phyloP scores from a whole-genome alignment of 2,797 vertebrate species.

The Spinus olivaceus region DNA sequence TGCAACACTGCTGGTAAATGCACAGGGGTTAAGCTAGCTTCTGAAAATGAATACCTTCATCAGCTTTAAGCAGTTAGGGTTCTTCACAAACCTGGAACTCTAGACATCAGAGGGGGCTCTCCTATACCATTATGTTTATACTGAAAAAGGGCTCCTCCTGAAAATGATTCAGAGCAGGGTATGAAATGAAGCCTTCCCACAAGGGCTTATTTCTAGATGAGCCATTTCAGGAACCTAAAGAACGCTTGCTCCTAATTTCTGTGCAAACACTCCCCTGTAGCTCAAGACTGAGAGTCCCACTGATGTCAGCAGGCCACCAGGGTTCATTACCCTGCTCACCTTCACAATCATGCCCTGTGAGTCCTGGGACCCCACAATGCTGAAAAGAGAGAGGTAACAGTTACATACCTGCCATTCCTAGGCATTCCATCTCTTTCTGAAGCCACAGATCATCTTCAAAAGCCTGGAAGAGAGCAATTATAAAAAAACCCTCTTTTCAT shows the following conservation, averaged over 20 bases:
- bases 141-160: not conserved
- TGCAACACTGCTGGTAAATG: not conserved
- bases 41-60: not conserved
- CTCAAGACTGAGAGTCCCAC: not conserved
- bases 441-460: not conserved
- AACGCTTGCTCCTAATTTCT: not conserved
- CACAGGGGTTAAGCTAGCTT: not conserved
- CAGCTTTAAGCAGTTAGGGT: not conserved
- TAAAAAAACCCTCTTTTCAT: not conserved
- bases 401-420: slow-evolving; percentile 37
- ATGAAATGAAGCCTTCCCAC: not conserved
- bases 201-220: not conserved
- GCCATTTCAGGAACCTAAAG: not conserved
- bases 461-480: slow-evolving; percentile 26
- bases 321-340: not conserved
- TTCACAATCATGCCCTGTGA: not conserved
- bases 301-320: not conserved
- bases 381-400: not conserved
- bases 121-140: not conserved
- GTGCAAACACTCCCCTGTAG: not conserved
- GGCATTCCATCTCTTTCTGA: not conserved
- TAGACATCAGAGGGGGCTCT: not conserved
- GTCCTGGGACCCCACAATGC: not conserved
- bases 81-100: not conserved
- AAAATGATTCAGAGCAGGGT: not conserved